These are phyloP conservation scores for Aurelia aurita complex sp. Pacific DNA, from an alignment of 30 jellyfish, hydroid and myxozoan species.

Conservation along the genomic window DNA sequence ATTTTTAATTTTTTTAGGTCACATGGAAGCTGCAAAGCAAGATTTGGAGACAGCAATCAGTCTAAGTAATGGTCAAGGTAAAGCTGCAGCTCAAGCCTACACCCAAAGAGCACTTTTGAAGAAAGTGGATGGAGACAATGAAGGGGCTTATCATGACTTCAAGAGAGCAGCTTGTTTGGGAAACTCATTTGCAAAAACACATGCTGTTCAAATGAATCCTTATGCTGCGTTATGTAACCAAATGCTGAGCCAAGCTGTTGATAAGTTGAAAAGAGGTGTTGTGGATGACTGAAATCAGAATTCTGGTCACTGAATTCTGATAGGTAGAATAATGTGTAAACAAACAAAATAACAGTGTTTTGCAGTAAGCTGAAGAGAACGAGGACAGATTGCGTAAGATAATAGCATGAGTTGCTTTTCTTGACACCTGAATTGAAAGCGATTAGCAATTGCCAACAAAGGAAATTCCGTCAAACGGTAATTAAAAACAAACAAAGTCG, in stretches of 20 bases:
- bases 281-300: not conserved
- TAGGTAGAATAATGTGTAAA: too few relatives aligned
- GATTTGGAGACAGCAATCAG: slow-evolving; percentile 82
- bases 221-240: slow-evolving; percentile 96
- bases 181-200: slow-evolving; percentile 78
- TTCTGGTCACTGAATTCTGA: not conserved
- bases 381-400: too few relatives aligned
- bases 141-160: slow-evolving; percentile 76
- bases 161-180: slow-evolving; percentile 85
- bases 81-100: slow-evolving; percentile 88
- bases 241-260: slow-evolving; percentile 84
- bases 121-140: slow-evolving; percentile 72
- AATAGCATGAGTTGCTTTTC: too few relatives aligned
- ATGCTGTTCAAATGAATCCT: slow-evolving; percentile 77
- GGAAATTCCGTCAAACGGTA: too few relatives aligned
- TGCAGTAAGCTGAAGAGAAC: too few relatives aligned
- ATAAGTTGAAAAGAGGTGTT: slow-evolving; percentile 30
- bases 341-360: too few relatives aligned
- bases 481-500: too few relatives aligned
- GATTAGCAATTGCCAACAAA: too few relatives aligned
- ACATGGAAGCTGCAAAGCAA: slow-evolving; percentile 57
- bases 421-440: too few relatives aligned
- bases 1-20: slow-evolving; percentile 47
- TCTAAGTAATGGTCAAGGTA: slow-evolving; percentile 80
- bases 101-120: slow-evolving; percentile 85